A percentile compares a stretch with the other conserved stretches of the same genome.
phyloP scores from a whole-genome alignment of 2,797 vertebrate species.

The Chromobotia macracanthus region DNA sequence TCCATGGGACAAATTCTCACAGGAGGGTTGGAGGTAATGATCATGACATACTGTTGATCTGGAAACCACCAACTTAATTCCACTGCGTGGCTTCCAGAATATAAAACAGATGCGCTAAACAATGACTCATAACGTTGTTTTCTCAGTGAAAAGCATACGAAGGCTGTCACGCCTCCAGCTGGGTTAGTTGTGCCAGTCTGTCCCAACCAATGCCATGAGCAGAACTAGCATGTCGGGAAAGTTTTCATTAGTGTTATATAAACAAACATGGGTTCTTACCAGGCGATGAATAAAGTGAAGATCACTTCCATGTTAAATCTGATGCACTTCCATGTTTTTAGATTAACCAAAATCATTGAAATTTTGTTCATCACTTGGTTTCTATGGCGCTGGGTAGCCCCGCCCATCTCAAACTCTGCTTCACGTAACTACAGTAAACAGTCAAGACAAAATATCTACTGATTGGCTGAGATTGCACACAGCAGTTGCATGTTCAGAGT shows the following conservation, averaged over 20 bases:
- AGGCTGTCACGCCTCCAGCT: neutral
- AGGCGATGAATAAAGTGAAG: neutral
- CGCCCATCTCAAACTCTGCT: neutral
- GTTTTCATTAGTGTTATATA: slow-evolving; percentile 4
- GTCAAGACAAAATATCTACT: no score
- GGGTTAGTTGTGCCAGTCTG: slow-evolving; percentile 12
- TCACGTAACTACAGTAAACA: no score
- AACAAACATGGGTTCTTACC: neutral
- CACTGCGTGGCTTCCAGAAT: neutral
- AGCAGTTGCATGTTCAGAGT: no score
- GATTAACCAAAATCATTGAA: neutral
- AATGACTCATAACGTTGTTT: neutral
- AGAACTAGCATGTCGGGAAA: slow-evolving; percentile 28
- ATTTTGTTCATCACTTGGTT: no score
- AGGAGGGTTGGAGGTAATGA: slow-evolving; percentile 10
- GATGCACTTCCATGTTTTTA: no score
- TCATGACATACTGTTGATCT: slow-evolving; percentile 21
- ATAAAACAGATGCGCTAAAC: neutral
- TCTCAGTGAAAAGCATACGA: slow-evolving; percentile 1
- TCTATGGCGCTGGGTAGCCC: neutral
- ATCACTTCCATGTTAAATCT: neutral
- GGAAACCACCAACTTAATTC: slow-evolving; percentile 4
- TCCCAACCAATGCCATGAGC: neutral
- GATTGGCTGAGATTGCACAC: no score
- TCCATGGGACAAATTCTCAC: slow-evolving; percentile 18